phyloP scores from a whole-genome alignment of 2,797 vertebrate genomes.

The Schizopygopsis malacanthus region DNA sequence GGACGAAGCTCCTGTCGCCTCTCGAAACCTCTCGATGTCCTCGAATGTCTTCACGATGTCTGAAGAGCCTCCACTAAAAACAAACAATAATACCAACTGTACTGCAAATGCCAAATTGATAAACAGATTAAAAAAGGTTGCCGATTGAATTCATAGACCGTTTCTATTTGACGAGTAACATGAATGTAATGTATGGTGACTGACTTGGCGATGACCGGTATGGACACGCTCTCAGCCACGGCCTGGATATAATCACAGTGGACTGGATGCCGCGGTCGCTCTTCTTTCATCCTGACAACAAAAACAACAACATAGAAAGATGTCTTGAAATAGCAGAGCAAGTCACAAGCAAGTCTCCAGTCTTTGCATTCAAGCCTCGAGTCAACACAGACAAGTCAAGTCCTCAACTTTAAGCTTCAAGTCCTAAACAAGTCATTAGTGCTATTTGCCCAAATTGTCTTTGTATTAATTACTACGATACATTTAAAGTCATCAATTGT shows the following conservation, averaged over 20 bases:
- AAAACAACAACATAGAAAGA: neutral
- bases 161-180: neutral
- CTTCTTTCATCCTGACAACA: slow-evolving; percentile 88
- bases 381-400: too few species aligned
- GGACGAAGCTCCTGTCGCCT: slow-evolving; percentile 81
- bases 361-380: too few species aligned
- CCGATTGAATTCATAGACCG: neutral
- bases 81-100: neutral
- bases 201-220: slow-evolving; percentile 97
- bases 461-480: too few species aligned
- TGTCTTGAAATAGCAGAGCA: neutral
- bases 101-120: neutral
- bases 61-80: slow-evolving; percentile 74
- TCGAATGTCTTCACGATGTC: slow-evolving; percentile 71
- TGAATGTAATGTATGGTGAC: slow-evolving; percentile 50
- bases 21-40: slow-evolving; percentile 71
- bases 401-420: too few species aligned
- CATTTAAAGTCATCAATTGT: too few species aligned
- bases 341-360: too few species aligned
- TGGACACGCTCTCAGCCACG: slow-evolving; percentile 83
- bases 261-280: slow-evolving; percentile 90
- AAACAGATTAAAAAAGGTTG: neutral
- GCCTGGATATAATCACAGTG: slow-evolving; percentile 91
- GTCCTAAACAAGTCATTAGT: too few species aligned
- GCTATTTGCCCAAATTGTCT: too few species aligned